Base-by-base conservation (phyloP, 2,888 invertebrate species). In the Agapetus fuscipes region DNA sequence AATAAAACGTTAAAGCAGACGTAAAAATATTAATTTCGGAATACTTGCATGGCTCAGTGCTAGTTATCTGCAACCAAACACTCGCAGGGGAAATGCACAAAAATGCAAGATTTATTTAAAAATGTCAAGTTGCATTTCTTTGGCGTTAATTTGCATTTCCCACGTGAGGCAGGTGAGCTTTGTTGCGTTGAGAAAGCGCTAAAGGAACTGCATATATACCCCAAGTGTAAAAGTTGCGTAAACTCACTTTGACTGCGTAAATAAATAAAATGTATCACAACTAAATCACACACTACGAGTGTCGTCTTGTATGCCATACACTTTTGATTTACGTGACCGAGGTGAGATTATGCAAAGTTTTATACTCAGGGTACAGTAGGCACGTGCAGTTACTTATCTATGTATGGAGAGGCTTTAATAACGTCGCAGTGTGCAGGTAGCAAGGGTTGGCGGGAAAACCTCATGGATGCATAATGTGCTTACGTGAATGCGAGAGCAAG, bases 361-460 rank as follows among this genome's bases (percentile, higher is more conserved):
- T n/a, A 7, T 15, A 4, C 5, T 14, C 4, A 30, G 16, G 16
- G 15, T 30, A 16, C 30, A 30, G 30, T 30, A 30, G 14, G 30
- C 30, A 30, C 12, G 14, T 30, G 15, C 15, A 15, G 30, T 38
- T 34, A 29, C 31, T 28, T 39, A 34, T 34, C 28, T 34, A 39
- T 39, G 34, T 39, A 34, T 34, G 34, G 34, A 34, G 34, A 39
- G 39, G 34, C 39, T 39, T 39, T 39, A 39, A 39, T 39, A 39
- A 39, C 39, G 30, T 34, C 16, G 30, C 20, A 17, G 28, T 12
- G 26, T 33, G 24, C 31, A 34, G 29, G 34, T 29, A 32, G 38
- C 33, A 32, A 11, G 29, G 27, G 33, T 39, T 39, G 34, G 29
- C n/a, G n/a, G n/a, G n/a, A n/a, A n/a, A n/a, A n/a, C n/a, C n/a